Evolutionary conservation across 1,140 invertebrate species (phyloP).

Genomic region (Acyrthosiphon pisum): DNA sequence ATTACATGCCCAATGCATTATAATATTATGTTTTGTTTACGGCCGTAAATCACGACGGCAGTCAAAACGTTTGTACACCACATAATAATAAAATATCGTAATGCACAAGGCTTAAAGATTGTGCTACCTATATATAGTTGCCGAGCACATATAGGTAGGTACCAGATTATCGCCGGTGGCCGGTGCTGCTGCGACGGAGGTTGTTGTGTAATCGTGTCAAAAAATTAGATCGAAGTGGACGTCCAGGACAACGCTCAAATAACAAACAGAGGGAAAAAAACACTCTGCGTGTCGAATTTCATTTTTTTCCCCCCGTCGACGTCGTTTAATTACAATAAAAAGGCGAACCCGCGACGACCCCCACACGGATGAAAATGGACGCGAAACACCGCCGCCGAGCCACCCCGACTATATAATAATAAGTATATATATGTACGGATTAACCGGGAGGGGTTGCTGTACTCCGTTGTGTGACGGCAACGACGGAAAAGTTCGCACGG

Average conservation of each 20-base stretch:
- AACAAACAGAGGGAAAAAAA: neutral
- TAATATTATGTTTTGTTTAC: neutral
- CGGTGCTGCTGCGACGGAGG: neutral
- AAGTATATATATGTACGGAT: neutral
- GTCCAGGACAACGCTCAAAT: neutral
- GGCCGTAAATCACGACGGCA: neutral
- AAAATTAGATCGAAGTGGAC: slow-evolving; percentile 11
- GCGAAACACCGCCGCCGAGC: neutral
- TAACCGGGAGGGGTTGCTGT: neutral
- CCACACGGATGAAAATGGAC: neutral
- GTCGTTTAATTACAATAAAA: slow-evolving; percentile 20
- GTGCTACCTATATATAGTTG: neutral
- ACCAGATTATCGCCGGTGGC: neutral
- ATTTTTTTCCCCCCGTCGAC: neutral
- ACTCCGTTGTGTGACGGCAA: neutral
- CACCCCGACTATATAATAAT: neutral
- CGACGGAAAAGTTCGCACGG: slow-evolving; percentile 1
- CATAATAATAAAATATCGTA: neutral
- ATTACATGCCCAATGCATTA: neutral
- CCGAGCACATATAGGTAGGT: neutral
- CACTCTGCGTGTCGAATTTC: neutral
- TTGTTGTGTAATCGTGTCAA: slow-evolving; percentile 12
- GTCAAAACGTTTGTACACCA: neutral
- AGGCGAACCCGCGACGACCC: neutral
- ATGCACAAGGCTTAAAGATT: neutral